phyloP scores from a whole-genome alignment of 2,888 invertebrate genomes.

The Blera fallax region DNA sequence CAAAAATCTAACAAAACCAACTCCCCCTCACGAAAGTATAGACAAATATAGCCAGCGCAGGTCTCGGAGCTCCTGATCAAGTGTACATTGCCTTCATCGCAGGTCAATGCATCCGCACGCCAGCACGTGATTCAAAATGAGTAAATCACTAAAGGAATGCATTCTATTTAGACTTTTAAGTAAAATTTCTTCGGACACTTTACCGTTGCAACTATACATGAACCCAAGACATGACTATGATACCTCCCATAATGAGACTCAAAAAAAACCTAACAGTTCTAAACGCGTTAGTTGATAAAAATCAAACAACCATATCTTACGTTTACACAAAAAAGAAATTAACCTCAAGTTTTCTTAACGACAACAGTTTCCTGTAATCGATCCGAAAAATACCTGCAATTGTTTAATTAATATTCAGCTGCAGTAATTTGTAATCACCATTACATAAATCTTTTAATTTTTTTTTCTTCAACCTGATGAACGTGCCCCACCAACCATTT shows the following conservation, averaged over 20 bases:
- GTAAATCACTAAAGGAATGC: background rate
- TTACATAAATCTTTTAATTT: slow-evolving; percentile 48
- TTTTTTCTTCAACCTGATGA: slow-evolving; percentile 19
- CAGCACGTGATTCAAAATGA: background rate
- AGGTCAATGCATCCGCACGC: slow-evolving; percentile 3
- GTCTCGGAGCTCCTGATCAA: background rate
- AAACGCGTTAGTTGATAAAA: slow-evolving; percentile 27
- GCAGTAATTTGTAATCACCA: slow-evolving; percentile 60
- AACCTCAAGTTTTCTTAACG: slow-evolving; percentile 18
- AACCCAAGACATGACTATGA: background rate
- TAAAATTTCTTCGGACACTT: background rate
- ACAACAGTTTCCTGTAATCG: slow-evolving; percentile 60
- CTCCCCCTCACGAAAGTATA: too few species aligned
- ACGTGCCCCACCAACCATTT: slow-evolving; percentile 35
- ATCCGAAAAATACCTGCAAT: slow-evolving; percentile 39
- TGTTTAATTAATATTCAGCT: slow-evolving; percentile 63
- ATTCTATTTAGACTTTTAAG: background rate
- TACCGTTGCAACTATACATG: background rate
- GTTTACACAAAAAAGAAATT: background rate
- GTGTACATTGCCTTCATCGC: background rate
- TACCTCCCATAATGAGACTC: slow-evolving; percentile 14
- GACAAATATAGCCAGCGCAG: background rate
- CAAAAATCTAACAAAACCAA: too few species aligned
- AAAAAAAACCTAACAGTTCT: slow-evolving; percentile 11
- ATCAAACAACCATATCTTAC: slow-evolving; percentile 12